These are phyloP conservation scores for Anseranas semipalmata DNA, from an alignment of 2,113 vertebrate species.

Conservation along the genomic window DNA sequence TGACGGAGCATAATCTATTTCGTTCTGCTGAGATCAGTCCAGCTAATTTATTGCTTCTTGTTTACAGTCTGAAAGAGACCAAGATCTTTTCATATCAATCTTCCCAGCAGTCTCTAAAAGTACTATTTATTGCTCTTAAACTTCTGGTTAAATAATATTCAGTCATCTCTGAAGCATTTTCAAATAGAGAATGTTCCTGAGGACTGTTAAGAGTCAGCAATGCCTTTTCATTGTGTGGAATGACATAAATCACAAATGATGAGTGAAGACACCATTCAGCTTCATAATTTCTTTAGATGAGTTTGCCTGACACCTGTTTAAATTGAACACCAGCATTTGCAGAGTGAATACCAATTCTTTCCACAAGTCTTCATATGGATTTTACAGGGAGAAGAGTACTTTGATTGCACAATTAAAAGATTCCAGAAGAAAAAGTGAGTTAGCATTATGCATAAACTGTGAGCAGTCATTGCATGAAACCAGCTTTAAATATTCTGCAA, in stretches of 20 bases:
- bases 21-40: constrained; percentile 31
- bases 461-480: background rate
- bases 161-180: constrained; percentile 62
- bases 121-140: constrained; percentile 56
- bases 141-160: constrained; percentile 64
- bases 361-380: background rate
- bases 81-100: constrained; percentile 60
- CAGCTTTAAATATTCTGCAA: background rate
- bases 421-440: background rate
- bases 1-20: background rate
- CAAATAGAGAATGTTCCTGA: constrained; percentile 56
- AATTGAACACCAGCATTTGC: constrained; percentile 42
- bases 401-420: background rate
- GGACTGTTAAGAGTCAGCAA: constrained; percentile 27
- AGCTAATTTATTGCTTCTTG: constrained; percentile 61
- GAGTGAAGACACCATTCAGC: constrained; percentile 27
- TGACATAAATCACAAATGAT: constrained; percentile 37
- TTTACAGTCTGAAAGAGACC: constrained; percentile 57
- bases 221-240: constrained; percentile 14
- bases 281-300: constrained; percentile 58
- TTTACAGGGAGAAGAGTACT: background rate
- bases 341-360: constrained; percentile 25
- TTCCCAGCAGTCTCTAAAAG: constrained; percentile 59
- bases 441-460: background rate
- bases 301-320: constrained; percentile 58